A percentile compares a stretch with the other conserved stretches of the same genome.
Evolutionary conservation across 2,888 invertebrate species (phyloP).

Genomic region (Ophraella communa): DNA sequence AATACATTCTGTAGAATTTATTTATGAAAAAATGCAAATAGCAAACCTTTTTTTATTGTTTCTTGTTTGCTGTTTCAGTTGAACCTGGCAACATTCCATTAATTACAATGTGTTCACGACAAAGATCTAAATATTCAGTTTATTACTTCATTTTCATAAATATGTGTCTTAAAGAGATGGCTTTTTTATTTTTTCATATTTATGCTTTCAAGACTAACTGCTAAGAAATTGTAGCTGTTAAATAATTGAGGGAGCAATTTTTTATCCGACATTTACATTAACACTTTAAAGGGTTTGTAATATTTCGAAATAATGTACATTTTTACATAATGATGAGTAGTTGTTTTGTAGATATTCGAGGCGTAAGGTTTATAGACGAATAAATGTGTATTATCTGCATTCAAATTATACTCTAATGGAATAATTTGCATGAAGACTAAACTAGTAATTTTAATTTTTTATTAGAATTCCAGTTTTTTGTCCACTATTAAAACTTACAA

Average conservation of each 20-base stretch:
- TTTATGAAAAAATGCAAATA: too few relatives aligned
- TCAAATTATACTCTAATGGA: neutral
- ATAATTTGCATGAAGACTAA: neutral
- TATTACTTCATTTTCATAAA: neutral
- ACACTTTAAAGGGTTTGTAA: neutral
- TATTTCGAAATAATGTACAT: neutral
- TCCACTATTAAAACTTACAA: too few relatives aligned
- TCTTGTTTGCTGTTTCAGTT: too few relatives aligned
- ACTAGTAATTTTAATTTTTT: neutral
- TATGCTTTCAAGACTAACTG: neutral
- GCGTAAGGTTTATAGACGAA: neutral
- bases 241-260: neutral
- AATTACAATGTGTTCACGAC: neutral
- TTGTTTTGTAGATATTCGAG: neutral
- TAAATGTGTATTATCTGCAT: too few relatives aligned
- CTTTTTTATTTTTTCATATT: constrained; percentile 1
- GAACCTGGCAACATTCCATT: neutral
- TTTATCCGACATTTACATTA: neutral
- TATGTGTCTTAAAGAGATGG: neutral
- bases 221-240: constrained; percentile 1
- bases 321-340: neutral
- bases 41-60: too few relatives aligned
- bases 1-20: too few relatives aligned
- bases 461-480: too few relatives aligned
- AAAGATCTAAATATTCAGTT: neutral